Evolutionary conservation across 2,888 invertebrate species (phyloP), one percentile per base, ranked within the genome.

Genomic region (Acrobasis suavella): DNA sequence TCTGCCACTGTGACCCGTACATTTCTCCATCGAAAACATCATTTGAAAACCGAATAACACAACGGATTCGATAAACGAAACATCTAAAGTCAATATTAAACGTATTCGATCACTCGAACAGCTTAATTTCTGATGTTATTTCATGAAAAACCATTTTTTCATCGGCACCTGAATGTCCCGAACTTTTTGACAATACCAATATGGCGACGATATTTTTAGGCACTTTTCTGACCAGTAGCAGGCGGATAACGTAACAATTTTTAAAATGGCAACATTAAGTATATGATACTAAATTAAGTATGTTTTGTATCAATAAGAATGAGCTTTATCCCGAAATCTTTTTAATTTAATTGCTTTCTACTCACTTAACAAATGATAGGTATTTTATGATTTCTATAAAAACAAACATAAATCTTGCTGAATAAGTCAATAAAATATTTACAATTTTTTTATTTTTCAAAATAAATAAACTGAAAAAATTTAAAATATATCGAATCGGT

Each of bases 181-280:
- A 88, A 86, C 80, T 87, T 90, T 91, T 92, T 92, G 92, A 92
- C 92, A 92, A 92, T 92, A 91, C 92, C 92, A 92, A 92, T 92
- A 92, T 92, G 92, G 92, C 92, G 92, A 88, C 92, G 91, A 73
- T 90, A 91, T 90, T 90, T 92, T 91, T 91, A 91, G 91, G 88
- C 22, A 82, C 85, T 89, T 78, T 86, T 89, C 82, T 90, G 87
- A 87, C 89, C 88, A 91, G 89, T 80, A 73, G 78, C 76, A 68
- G 74, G 70, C 73, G 78, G 79, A 81, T 82, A 80, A 78, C 73
- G 80, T 81, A 76, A 78, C 78, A 82, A 73, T 81, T 77, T 82
- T 77, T 62, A 12, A 15, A 60, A 69, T 85, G 82, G 89, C 82
- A 89, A 85, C 76, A 76, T 68, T 67, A n/a, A 6, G 52, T 50